Evolutionary conservation across 2,797 vertebrate genomes (phyloP).

Genomic region (Sebastes taczanowskii): DNA sequence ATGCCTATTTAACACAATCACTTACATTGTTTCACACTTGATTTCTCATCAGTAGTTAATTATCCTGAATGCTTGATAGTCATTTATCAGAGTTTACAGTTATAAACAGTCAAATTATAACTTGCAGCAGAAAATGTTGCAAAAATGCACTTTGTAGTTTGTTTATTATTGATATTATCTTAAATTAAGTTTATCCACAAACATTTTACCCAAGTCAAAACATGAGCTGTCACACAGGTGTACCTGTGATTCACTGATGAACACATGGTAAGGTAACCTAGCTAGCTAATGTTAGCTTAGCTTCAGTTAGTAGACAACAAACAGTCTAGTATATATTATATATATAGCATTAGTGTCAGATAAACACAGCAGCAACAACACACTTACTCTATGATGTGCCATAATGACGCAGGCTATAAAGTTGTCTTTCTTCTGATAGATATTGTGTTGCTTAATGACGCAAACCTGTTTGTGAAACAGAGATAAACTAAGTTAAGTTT

Average conservation of each 20-base stretch:
- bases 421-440: neutral
- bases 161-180: neutral
- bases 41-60: neutral
- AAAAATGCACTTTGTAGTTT: neutral
- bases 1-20: no score
- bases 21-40: neutral
- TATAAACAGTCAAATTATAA: neutral
- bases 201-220: neutral
- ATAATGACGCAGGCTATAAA: conserved; percentile 25
- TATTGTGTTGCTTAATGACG: neutral
- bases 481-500: conserved; percentile 42
- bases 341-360: neutral
- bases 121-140: neutral
- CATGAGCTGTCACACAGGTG: neutral
- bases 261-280: neutral
- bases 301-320: neutral
- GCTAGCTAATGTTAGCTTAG: neutral
- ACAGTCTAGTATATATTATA: neutral
- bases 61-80: neutral
- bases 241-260: neutral
- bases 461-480: neutral
- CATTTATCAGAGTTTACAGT: neutral
- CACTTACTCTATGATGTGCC: conserved; percentile 79
- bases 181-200: neutral
- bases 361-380: neutral